A percentile compares a stretch with the other conserved stretches of the same genome.
Evolutionary conservation across 2,797 vertebrate genomes (phyloP).

Genomic region (Ciconia nigra): DNA sequence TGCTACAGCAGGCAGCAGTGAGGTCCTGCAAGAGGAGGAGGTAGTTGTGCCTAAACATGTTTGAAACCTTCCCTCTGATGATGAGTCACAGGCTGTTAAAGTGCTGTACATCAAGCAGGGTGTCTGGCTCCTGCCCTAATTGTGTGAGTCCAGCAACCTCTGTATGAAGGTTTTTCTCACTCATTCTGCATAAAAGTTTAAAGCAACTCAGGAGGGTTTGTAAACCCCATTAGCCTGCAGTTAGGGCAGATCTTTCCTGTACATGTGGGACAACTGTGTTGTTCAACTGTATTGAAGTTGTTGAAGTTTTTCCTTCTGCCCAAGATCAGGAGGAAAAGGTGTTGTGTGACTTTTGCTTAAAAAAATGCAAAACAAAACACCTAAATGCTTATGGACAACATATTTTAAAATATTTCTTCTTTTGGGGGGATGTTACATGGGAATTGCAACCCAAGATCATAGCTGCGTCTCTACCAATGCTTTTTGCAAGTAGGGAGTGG

Average conservation of each 20-base stretch:
- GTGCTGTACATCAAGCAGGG: neutral
- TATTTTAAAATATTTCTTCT: neutral
- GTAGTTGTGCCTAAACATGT: neutral
- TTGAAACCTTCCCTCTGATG: neutral
- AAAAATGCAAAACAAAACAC: accelerated
- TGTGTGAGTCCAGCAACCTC: neutral
- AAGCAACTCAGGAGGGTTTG: neutral
- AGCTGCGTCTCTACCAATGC: neutral
- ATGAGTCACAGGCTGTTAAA: constrained; percentile 9
- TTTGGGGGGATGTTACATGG: neutral
- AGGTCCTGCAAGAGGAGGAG: neutral
- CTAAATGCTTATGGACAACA: neutral
- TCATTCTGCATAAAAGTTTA: neutral
- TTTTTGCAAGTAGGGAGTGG: neutral
- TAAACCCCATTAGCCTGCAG: neutral
- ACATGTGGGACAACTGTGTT: neutral
- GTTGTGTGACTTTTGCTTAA: neutral
- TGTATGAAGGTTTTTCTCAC: neutral
- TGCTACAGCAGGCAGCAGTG: neutral
- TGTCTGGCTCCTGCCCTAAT: neutral
- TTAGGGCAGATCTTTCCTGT: neutral
- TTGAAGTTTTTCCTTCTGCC: neutral
- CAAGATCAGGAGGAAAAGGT: neutral
- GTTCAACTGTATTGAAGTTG: neutral
- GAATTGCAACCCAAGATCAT: neutral